Conservation (phyloP, 2,113 vertebrate species). For the Desmodus rotundus region DNA sequence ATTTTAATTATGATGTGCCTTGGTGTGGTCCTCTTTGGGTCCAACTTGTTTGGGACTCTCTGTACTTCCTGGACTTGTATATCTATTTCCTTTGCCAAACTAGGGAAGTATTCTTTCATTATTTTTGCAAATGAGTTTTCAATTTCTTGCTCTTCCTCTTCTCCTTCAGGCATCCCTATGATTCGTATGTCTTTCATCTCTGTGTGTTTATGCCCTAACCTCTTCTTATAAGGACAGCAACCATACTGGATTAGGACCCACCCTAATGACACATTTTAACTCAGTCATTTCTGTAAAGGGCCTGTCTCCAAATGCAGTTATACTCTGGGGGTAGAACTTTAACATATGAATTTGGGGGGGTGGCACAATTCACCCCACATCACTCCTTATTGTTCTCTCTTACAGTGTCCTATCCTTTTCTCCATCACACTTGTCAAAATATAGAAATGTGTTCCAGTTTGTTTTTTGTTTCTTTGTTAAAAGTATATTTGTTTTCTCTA, state of each 20-base stretch:
- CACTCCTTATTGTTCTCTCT: neutral
- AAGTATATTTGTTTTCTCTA: neutral
- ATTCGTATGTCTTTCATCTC: neutral
- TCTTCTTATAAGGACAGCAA: neutral
- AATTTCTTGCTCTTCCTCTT: no score
- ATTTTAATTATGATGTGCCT: no score
- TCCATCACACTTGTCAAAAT: neutral
- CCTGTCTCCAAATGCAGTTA: neutral
- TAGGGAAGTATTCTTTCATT: no score
- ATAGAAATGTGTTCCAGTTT: neutral
- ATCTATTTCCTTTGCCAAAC: no score
- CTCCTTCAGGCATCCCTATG: no score
- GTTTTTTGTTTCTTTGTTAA: neutral
- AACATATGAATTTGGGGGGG: neutral
- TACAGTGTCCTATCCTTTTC: neutral
- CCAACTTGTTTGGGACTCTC: no score
- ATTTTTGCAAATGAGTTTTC: no score
- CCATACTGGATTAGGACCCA: neutral
- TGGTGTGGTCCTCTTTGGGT: no score
- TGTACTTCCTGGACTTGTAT: no score
- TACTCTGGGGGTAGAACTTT: neutral
- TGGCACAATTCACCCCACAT: neutral
- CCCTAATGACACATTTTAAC: neutral
- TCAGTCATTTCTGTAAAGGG: neutral
- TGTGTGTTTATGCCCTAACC: neutral